Percentiles rank a stretch among this genome's conserved stretches.
phyloP scores from a whole-genome alignment of 2,888 invertebrate species.

The Metalampra italica region DNA sequence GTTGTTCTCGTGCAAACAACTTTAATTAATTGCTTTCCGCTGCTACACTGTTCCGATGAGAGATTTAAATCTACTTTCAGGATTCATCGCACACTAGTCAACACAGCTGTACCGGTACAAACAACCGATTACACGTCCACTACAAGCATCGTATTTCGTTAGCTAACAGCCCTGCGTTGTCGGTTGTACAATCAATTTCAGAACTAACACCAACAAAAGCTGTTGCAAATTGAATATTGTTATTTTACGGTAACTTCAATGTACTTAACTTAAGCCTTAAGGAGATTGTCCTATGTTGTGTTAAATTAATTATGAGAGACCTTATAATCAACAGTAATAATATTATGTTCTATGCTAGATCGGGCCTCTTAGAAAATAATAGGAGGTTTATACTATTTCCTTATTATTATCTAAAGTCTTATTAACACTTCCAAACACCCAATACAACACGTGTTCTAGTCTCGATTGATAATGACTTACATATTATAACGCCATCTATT shows the following conservation, averaged over 20 bases:
- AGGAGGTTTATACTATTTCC: too few species aligned
- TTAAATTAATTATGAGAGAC: not conserved
- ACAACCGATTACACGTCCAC: too few species aligned
- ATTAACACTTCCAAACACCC: too few species aligned
- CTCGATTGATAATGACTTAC: too few species aligned
- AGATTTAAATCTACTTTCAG: slow-evolving; percentile 30
- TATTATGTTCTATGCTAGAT: too few species aligned
- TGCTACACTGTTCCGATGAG: slow-evolving; percentile 17
- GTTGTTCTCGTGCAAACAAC: slow-evolving; percentile 24
- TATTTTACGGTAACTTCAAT: slow-evolving; percentile 21
- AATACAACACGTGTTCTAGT: too few species aligned
- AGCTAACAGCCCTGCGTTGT: not conserved
- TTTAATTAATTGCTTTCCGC: slow-evolving; percentile 47
- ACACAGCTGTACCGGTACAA: not conserved
- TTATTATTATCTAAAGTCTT: too few species aligned
- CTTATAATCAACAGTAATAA: too few species aligned
- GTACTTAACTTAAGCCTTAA: not conserved
- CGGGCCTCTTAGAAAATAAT: too few species aligned
- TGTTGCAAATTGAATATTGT: slow-evolving; percentile 29
- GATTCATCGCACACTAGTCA: slow-evolving; percentile 26
- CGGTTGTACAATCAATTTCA: slow-evolving; percentile 22
- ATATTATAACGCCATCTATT: too few species aligned
- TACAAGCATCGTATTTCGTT: too few species aligned
- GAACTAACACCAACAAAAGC: slow-evolving; percentile 18
- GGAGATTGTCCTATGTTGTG: slow-evolving; percentile 1